phyloP scores from a whole-genome alignment of 1,140 invertebrate species.

The Dolichoris vasculosae region DNA sequence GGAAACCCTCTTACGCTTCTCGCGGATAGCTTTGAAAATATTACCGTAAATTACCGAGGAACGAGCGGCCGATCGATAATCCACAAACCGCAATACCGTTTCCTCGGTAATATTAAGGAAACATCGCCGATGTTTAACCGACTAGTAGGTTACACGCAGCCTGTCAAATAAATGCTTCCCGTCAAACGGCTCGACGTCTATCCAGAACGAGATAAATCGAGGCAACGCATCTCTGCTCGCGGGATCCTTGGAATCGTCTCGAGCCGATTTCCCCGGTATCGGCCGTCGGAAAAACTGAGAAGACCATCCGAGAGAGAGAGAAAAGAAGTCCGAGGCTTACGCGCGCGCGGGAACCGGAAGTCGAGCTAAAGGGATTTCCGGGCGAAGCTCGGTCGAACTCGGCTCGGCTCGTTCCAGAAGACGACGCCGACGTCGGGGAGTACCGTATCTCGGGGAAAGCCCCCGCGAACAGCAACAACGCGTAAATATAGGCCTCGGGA shows the following conservation, averaged over 20 bases:
- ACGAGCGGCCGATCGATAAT: not conserved
- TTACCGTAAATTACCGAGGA: not conserved
- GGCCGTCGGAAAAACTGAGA: no score
- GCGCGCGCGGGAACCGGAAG: not conserved
- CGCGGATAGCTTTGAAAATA: not conserved
- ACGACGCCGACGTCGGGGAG: no score
- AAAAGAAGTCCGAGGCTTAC: no score
- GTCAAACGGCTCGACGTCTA: not conserved
- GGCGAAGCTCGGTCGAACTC: not conserved
- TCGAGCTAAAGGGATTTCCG: not conserved
- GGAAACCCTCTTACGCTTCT: not conserved
- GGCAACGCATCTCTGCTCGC: no score
- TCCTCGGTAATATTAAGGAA: not conserved
- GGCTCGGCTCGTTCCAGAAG: not conserved
- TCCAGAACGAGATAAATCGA: not conserved
- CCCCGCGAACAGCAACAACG: not conserved
- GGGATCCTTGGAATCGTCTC: no score
- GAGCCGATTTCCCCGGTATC: no score
- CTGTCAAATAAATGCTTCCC: no score
- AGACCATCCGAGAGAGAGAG: not conserved
- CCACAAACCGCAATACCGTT: not conserved
- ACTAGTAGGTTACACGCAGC: not conserved
- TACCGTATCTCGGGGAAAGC: not conserved
- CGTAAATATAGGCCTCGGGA: not conserved
- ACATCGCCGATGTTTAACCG: no score